Base-by-base conservation (phyloP, 2,797 vertebrate genomes). In the Sphenodon punctatus region DNA sequence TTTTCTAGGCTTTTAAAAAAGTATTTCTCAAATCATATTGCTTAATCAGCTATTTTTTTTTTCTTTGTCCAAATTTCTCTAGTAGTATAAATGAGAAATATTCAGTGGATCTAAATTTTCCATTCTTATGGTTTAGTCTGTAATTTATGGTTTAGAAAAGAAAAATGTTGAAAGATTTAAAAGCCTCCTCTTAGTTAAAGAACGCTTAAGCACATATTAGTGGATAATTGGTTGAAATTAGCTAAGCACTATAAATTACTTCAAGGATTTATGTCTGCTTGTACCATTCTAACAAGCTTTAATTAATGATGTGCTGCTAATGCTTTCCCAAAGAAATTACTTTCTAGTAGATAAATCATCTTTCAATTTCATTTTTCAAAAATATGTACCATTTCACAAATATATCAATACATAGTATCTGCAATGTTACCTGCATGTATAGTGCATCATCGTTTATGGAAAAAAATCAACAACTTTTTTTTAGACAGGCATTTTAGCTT, bases 181-280 rank as follows among this genome's bases (percentile, higher is more conserved):
- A 94, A 94, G 90, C 90, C 82, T 90, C 89, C 84, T 95, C 93
- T 93, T 95, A 93, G 92, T 95, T 95, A 95, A 95, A 94, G 90
- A 95, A 96, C 92, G 94, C 89, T 96, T 96, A 95, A 95, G 93
- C 90, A 93, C 88, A 68, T 96, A 96, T 96, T 96, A 95, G 94
- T 88, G 82, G 93, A 91, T 96, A 96, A 96, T 95, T 96, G 94
- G 93, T 92, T 88, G 93, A 96, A 96, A 96, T 96, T 95, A 96
- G 93, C 94, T 94, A 95, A 94, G 91, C 82, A 41, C 91, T 94
- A 94, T 95, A 96, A 96, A 96, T 96, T 96, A 96, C 93, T 90
- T 94, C 82, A 85, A 95, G 92, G 92, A 95, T 95, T 95, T 96
- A 94, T 95, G 94, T 91, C 92, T 89, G 89, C 93, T 92, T 95